Evolutionary conservation across 2,888 invertebrate species (phyloP), one percentile per base, ranked within the genome.

Genomic region (Amphipyra berbera): DNA sequence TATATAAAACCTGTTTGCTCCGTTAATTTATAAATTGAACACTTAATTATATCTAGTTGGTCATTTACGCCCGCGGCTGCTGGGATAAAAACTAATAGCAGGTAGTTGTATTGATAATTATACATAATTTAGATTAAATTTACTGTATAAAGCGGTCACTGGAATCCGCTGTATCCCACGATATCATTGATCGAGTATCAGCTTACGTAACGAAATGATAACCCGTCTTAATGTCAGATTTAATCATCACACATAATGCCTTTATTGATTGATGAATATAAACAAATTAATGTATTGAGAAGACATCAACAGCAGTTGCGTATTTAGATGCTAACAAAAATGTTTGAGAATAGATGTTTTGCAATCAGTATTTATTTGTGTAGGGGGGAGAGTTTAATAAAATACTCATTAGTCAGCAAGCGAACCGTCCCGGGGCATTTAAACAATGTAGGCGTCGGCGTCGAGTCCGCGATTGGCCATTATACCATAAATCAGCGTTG

Each of bases 401-500:
- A 70, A 72, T 68, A 59, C 54, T 79, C 64, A 68, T 79, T 79
- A 79, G 67, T 79, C 79, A 70, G 57, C 66, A 56, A 59, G 59
- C 60, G 64, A 68, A 52, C 65, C 55, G 74, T 72, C 68, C 75
- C 83, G 79, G 85, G 84, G 83, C 88, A 88, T 91, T 91, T 86
- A 88, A 90, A 92, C 90, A 93, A 90, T 91, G 92, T 92, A 90
- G 90, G 91, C 90, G 89, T 87, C 72, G 91, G 91, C 90, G 88
- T 87, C 69, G 75, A 60, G 77, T 76, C 74, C 84, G 84, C 82
- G 84, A 79, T 79, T 83, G 82, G 84, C 86, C 87, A 91, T 93
- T 93, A 92, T 88, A 87, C 89, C 90, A 91, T 94, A 94, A 94
- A 94, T 94, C 93, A 92, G 83, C 83, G 90, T 86, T 91, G 93